Evolutionary conservation across 2,888 invertebrate genomes (phyloP), one percentile per base, ranked within the genome.

Genomic region (Oxyteleia sp.): DNA sequence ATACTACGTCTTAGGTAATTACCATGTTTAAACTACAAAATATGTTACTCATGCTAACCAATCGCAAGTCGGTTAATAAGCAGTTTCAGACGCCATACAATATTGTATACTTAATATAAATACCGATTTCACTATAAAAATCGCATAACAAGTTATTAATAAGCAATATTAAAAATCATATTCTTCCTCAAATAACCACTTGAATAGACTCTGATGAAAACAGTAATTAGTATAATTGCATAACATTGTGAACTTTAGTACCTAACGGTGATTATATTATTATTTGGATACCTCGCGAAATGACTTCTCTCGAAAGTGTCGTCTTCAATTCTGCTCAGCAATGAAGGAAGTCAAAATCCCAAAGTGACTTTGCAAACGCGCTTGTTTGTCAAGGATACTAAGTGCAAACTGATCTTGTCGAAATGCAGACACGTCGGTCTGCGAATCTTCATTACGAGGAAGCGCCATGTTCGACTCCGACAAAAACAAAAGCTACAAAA

Each of bases 401-500:
- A 83, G 69, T 76, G 76, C 72, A 76, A 84, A 76, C 81, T 80
- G 74, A 78, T 81, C 68, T 68, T 61, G 76, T 61, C 72, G 71
- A 75, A 75, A 80, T 41, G 47, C 74, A 47, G 69, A 66, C 71
- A 49, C 69, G 57, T 66, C 47, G 61, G 80, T 66, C 79, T 75
- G 61, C 71, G 80, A 80, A 72, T 79, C 75, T 75, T 81, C 75
- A 83, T 82, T 83, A 85, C 85, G 63, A 83, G 82, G 84, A 89
- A 88, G 75, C 68, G 55, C 38, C 26, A 16, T 75, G 57, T 68
- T 59, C 59, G 49, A 45, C 8, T 55, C 64, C n/a, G 45, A 53
- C 64, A 59, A 74, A 78, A 83, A 66, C 49, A 59, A 76, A 76
- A 49, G 35, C 38, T 18, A 61, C 63, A 63, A 75, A 75, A 71